Evolutionary conservation across 2,888 invertebrate species (phyloP), one percentile per base, ranked within the genome.

Genomic region (Anaspis maculata): DNA sequence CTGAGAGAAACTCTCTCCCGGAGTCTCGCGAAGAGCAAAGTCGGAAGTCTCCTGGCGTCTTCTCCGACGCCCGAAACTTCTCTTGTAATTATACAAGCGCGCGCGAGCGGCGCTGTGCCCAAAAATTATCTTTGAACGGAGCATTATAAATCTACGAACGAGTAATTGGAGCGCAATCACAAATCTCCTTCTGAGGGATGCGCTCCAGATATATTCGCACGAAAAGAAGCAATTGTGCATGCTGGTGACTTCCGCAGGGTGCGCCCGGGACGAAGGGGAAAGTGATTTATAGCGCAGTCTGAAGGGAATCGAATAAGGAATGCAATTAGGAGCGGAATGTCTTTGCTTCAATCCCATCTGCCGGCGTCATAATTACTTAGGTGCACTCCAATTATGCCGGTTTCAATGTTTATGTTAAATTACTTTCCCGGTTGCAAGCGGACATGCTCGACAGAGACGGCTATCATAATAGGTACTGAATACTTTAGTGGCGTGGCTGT

Each of bases 301-400:
- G 47, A 43, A 44, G 46, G 45, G 52, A 58, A 58, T 57, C 55
- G 51, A 55, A 58, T 56, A 51, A 56, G 56, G 56, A 59, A 59
- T 57, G 59, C 54, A 59, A 59, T 59, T 59, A 59, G 52, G 50
- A 37, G 37, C 37, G 54, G 56, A 57, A 59, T 57, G 56, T 54
- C 57, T 59, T 56, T 54, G 54, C 54, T 54, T 52, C 46, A 54
- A 54, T 58, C 54, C 54, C 52, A 44, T 37, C 44, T 41, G 41
- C 37, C 38, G 41, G 44, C 39, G 37, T 46, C 49, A 50, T 49
- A 52, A 54, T 54, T 51, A 54, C 54, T 47, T 44, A 45, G 49
- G 34, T 42, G 41, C 38, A 46, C 30, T 40, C 40, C 41, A 36
- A 37, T 46, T 44, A 42, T n/a, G n/a, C n/a, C n/a, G n/a, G n/a